Base-by-base conservation (phyloP, 2,888 invertebrate species). In the Agrilus cyanescens region DNA sequence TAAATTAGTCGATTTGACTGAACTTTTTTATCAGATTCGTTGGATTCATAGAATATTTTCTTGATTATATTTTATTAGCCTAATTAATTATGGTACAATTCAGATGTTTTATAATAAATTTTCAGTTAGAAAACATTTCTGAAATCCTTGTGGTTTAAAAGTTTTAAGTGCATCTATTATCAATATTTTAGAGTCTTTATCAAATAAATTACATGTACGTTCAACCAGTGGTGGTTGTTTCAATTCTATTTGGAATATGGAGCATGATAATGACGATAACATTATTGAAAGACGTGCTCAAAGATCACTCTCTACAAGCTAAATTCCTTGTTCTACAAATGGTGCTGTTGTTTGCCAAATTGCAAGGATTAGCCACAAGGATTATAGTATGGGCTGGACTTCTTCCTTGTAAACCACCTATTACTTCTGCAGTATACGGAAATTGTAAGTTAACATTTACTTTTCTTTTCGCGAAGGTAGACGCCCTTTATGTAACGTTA, bases 231-330 rank as follows among this genome's bases (percentile, higher is more conserved):
- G 69, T 79, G 32, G 70, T 76, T 3, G 62, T 69, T 2, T 83
- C 82, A 5, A 81, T 84, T 46, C 63, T 83, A 6, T 65, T 76
- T 18, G 82, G 79, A 12, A 69, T 83, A 36, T 84, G 82, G 76
- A 80, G 80, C 1, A 71, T 82, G 57, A 71, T 74, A 31, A 79
- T 83, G 74, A 70, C 74, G 4, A 73, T 78, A 15, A 70, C 71
- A 50, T 65, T 72, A 64, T 43, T 82, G 58, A 53, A 67, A 56
- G 58, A 69, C 44, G 55, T 66, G 1, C 55, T 71, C 8, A 60
- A 61, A 15, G 62, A 63, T 14, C 61, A 69, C 49, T 63, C 59
- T 2, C 66, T 75, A 12, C 61, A 66, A 18, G 65, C 65, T 0
- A 71, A 75, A 54, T 74, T 77, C 54, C 46, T 75, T 35, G 78